A percentile compares a stretch with the other conserved stretches of the same genome.
phyloP scores from a whole-genome alignment of 2,113 vertebrate species.

The Neomonachus schauinslandi region DNA sequence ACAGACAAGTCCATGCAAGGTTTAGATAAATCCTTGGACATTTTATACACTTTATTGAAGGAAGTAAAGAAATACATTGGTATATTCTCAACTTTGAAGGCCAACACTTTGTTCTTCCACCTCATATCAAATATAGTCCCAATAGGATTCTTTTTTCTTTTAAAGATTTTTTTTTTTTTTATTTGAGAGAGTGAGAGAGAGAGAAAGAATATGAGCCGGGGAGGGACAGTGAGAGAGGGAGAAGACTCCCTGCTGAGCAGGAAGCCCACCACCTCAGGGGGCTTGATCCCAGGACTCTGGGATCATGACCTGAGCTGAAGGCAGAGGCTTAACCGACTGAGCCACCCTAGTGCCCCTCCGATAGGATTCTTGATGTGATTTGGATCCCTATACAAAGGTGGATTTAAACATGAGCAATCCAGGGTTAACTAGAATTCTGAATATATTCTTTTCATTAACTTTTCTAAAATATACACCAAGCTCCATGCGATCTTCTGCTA shows the following conservation, averaged over 20 bases:
- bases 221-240: background rate
- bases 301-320: background rate
- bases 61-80: background rate
- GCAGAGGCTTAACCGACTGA: background rate
- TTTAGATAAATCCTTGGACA: background rate
- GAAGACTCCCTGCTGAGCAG: background rate
- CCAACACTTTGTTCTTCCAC: background rate
- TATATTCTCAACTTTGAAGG: background rate
- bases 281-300: background rate
- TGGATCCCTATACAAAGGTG: background rate
- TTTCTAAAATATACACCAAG: background rate
- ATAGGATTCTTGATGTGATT: background rate
- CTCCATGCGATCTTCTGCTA: background rate
- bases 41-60: background rate
- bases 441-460: background rate
- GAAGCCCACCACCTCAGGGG: background rate
- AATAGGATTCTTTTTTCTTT: background rate
- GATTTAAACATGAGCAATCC: background rate
- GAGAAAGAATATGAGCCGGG: background rate
- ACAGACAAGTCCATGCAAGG: background rate
- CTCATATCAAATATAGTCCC: background rate
- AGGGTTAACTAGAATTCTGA: background rate
- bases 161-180: background rate
- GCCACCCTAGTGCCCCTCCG: background rate
- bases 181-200: background rate